Evolutionary conservation across 2,797 vertebrate genomes (phyloP).

Genomic region (Ispidina lecontei): DNA sequence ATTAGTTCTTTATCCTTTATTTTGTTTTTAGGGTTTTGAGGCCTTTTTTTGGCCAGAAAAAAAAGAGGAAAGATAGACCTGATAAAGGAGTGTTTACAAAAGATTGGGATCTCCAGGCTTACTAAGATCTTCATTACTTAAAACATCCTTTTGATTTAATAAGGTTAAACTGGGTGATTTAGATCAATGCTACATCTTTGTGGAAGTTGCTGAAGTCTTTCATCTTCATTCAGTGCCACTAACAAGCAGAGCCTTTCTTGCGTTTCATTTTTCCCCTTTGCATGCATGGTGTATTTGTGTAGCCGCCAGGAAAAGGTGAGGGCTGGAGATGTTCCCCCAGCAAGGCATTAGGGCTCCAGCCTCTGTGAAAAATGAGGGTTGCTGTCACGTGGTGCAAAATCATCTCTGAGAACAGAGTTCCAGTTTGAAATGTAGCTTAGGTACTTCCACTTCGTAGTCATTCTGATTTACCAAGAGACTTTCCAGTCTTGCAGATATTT

Average conservation of each 20-base stretch:
- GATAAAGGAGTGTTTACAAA: rapidly evolving
- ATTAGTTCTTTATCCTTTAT: neutral
- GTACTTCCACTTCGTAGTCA: neutral
- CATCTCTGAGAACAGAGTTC: neutral
- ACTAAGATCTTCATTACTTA: neutral
- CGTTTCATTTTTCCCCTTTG: neutral
- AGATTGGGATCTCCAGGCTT: neutral
- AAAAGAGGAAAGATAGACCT: neutral
- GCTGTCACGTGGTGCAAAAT: neutral
- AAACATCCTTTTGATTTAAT: neutral
- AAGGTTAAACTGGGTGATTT: neutral
- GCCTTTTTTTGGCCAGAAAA: neutral
- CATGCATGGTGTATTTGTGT: neutral
- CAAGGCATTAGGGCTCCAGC: neutral
- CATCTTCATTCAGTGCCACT: neutral
- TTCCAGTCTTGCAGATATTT: neutral
- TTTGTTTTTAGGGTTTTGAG: neutral
- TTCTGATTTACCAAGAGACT: neutral
- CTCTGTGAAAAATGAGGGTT: neutral
- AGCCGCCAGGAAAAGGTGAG: neutral
- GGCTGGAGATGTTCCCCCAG: neutral
- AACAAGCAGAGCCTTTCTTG: neutral
- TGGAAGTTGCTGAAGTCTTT: neutral
- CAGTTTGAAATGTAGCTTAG: neutral
- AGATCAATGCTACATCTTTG: neutral